A percentile compares a stretch with the other conserved stretches of the same genome.
These are phyloP conservation scores for Caenorhabditis japonica DNA, from an alignment of 2,888 invertebrate genomes.

Conservation along the genomic window DNA sequence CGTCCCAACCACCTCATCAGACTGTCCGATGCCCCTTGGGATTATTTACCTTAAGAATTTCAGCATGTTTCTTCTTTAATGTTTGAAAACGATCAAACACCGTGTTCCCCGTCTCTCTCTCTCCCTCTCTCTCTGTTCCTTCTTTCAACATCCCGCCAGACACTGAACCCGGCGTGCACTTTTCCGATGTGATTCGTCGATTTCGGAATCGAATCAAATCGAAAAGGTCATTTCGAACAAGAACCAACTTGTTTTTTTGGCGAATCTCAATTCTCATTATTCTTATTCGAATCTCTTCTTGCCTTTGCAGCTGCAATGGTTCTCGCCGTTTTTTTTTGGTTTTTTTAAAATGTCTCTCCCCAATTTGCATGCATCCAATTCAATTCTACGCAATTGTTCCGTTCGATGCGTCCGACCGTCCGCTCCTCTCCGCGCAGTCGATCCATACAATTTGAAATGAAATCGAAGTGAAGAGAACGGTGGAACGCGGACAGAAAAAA, in stretches of 20 bases:
- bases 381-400: not conserved
- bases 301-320: not conserved
- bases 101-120: not conserved
- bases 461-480: too few relatives aligned
- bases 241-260: constrained; percentile 31
- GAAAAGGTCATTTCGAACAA: constrained; percentile 45
- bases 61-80: too few relatives aligned
- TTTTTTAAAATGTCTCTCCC: too few relatives aligned
- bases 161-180: constrained; percentile 28
- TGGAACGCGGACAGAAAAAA: constrained; percentile 10
- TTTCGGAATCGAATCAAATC: constrained; percentile 5
- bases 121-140: too few relatives aligned
- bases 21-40: too few relatives aligned
- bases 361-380: too few relatives aligned
- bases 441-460: not conserved
- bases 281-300: not conserved
- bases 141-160: too few relatives aligned
- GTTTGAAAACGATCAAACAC: constrained; percentile 4
- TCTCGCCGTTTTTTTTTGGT: not conserved
- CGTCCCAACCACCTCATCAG: constrained; percentile 4
- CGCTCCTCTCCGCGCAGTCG: not conserved
- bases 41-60: too few relatives aligned
- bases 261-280: not conserved
- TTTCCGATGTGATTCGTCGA: too few relatives aligned
- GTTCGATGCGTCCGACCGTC: not conserved